A percentile compares a stretch with the other conserved stretches of the same genome.
phyloP scores from a whole-genome alignment of 2,888 invertebrate genomes.

The Thereva nobilitata region DNA sequence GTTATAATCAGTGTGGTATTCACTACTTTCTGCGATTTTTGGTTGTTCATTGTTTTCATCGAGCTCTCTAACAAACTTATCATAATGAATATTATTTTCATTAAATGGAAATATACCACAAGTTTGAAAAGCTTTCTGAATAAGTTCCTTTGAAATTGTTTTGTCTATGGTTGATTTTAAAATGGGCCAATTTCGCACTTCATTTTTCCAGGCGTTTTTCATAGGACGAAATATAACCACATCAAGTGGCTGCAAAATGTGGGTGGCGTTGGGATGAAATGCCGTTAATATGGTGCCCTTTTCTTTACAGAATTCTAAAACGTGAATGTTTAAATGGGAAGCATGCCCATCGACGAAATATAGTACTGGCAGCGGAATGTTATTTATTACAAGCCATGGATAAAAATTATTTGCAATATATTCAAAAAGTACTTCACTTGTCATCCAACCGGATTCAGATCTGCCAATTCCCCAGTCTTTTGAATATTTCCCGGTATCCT shows the following conservation, averaged over 20 bases:
- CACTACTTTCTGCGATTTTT: too few species aligned
- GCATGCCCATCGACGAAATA: constrained; percentile 54
- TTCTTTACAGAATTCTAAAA: constrained; percentile 52
- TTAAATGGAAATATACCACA: too few species aligned
- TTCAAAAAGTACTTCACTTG: constrained; percentile 52
- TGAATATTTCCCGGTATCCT: too few species aligned
- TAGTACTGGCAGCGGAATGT: constrained; percentile 51
- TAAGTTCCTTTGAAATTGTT: too few species aligned
- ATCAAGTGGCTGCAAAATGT: constrained; percentile 54
- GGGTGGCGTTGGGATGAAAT: constrained; percentile 42
- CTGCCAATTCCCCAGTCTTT: constrained; percentile 52
- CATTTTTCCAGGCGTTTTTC: constrained; percentile 49
- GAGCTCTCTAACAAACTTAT: too few species aligned
- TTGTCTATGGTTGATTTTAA: constrained; percentile 34
- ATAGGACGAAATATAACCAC: constrained; percentile 51
- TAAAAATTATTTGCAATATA: constrained; percentile 53
- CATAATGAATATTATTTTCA: too few species aligned
- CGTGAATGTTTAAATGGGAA: constrained; percentile 51
- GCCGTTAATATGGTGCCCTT: constrained; percentile 51
- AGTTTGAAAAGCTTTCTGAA: too few species aligned
- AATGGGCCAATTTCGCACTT: constrained; percentile 46
- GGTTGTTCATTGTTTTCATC: too few species aligned
- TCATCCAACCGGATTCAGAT: constrained; percentile 57
- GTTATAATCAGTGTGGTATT: too few species aligned
- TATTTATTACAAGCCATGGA: constrained; percentile 50